phyloP scores from a whole-genome alignment of 2,113 vertebrate genomes.

The Percina caprodes region DNA sequence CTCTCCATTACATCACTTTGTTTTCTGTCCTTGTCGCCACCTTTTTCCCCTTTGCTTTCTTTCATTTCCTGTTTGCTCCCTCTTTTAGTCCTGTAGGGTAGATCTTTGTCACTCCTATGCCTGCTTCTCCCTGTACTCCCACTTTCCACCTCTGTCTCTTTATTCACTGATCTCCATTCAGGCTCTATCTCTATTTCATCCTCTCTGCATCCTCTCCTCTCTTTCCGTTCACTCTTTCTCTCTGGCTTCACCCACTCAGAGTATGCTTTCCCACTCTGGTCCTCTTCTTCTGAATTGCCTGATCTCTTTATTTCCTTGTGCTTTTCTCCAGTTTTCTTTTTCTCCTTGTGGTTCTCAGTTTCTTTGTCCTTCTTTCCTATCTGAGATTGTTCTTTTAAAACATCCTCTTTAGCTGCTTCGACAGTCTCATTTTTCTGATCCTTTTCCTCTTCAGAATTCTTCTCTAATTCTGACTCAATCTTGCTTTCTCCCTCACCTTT shows the following conservation, averaged over 20 bases:
- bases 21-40: neutral
- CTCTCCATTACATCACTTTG: constrained; percentile 14
- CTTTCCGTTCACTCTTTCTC: too few relatives aligned
- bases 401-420: constrained; percentile 21
- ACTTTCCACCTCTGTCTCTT: constrained; percentile 10
- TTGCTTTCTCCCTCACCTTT: constrained; percentile 4
- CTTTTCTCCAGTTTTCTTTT: constrained; percentile 13
- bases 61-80: neutral
- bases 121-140: constrained; percentile 27
- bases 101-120: constrained; percentile 7
- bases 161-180: constrained; percentile 10
- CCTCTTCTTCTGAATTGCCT: too few relatives aligned
- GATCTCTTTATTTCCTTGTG: neutral
- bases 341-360: constrained; percentile 45
- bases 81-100: neutral
- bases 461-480: neutral
- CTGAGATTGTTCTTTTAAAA: constrained; percentile 26
- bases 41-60: neutral
- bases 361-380: constrained; percentile 65
- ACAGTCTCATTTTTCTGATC: neutral
- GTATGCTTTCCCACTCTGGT: too few relatives aligned
- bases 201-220: too few relatives aligned
- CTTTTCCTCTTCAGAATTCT: constrained; percentile 2
- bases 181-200: neutral
- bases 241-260: too few relatives aligned